Evolutionary conservation across 2,797 vertebrate species (phyloP), one percentile per base, ranked within the genome.

Genomic region (Crossoptilon crossoptilon): DNA sequence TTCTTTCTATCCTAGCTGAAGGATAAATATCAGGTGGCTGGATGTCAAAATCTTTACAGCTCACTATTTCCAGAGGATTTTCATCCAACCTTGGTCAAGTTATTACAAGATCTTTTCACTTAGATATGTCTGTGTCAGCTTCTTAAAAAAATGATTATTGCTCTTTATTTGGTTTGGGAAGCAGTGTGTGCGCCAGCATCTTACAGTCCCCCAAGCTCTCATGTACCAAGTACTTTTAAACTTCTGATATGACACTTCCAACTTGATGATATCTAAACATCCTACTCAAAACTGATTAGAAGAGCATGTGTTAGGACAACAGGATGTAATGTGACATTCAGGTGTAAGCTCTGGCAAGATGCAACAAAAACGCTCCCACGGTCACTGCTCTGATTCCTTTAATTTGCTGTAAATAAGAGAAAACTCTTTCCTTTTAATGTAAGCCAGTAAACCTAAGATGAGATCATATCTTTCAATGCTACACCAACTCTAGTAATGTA

Each of bases 1-100:
- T 68, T 83, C 35, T 91, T 91, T 85, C 77, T 44, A 66, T 88
- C 18, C 31, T 88, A 78, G 29, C 59, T 48, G 46, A 96, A 77
- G 37, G 44, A 62, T 48, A 83, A 80, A 43, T 67, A 87, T 7
- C 14, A 73, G 37, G 62, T 55, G 23, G 35, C 33, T 63, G 5
- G 7, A 37, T 71, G 10, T 83, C 53, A 83, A 71, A 58, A 76
- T 58, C 17, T 74, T 89, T 85, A 55, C 41, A 76, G 44, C 6
- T 73, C 35, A 48, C 72, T 77, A 92, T 83, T 92, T 87, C 75
- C 68, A 39, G 3, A 74, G 29, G 23, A 74, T 68, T 88, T 91
- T 79, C 59, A 87, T 21, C 2, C 24, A 77, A 74, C 73, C 5
- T 67, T 48, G 11, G 27, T 76, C 62, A 83, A 39, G 12, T 18